Percentiles rank a stretch among this genome's conserved stretches.
phyloP scores from a whole-genome alignment of 2,888 invertebrate species.

The Leucoptera coffeella region DNA sequence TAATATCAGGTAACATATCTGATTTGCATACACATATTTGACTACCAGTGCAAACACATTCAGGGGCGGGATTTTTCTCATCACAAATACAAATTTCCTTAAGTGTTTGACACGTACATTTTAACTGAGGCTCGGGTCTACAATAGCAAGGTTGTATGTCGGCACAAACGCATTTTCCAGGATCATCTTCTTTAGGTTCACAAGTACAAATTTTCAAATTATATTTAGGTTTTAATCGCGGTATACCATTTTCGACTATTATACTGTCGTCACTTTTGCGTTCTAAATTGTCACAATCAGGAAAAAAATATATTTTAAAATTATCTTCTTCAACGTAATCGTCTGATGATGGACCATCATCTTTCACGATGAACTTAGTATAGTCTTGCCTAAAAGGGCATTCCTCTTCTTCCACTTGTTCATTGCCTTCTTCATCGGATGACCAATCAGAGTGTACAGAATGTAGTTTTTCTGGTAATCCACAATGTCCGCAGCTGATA shows the following conservation, averaged over 20 bases:
- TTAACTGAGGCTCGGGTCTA: conserved; percentile 17
- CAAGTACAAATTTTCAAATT: conserved; percentile 18
- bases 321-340: conserved; percentile 17
- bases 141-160: conserved; percentile 25
- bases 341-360: conserved; percentile 14
- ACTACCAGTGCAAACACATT: conserved; percentile 20
- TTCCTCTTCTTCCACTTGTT: conserved; percentile 16
- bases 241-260: conserved; percentile 25
- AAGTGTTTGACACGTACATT: conserved; percentile 21
- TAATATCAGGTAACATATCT: conserved; percentile 14
- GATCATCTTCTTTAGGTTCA: conserved; percentile 11
- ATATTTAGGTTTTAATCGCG: conserved; percentile 19
- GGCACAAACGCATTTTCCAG: conserved; percentile 23
- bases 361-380: conserved; percentile 1
- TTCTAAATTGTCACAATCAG: conserved; percentile 23
- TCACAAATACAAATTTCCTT: conserved; percentile 26
- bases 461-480: conserved; percentile 10
- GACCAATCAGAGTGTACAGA: neutral
- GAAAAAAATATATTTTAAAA: conserved; percentile 38
- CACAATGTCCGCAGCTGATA: conserved; percentile 42
- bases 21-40: conserved; percentile 24
- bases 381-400: neutral
- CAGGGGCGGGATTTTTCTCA: conserved; percentile 13
- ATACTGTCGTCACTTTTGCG: conserved; percentile 22
- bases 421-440: conserved; percentile 9